Conservation (phyloP, 2,888 invertebrate species). For the Crocallis elinguaria region DNA sequence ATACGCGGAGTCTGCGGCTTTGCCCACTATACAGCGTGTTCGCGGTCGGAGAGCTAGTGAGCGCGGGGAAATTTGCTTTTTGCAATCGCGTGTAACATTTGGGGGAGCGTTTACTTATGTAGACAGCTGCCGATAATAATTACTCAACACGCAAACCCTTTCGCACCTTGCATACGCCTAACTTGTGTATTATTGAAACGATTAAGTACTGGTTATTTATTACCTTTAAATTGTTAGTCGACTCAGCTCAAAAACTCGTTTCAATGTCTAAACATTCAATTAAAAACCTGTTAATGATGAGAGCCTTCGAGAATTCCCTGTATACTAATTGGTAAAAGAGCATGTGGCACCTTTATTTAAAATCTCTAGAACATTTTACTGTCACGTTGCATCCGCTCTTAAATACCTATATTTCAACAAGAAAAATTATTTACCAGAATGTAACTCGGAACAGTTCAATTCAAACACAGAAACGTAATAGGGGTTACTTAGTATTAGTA, state of each 20-base stretch:
- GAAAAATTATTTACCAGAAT: no score
- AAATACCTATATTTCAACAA: no score
- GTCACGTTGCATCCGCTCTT: no score
- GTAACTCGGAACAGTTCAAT: no score
- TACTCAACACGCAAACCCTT: slow-evolving; percentile 77
- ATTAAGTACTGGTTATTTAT: slow-evolving; percentile 46
- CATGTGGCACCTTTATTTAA: background rate
- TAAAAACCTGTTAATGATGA: background rate
- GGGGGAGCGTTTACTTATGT: slow-evolving; percentile 63
- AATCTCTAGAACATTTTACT: no score
- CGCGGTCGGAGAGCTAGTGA: slow-evolving; percentile 59
- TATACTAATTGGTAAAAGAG: background rate
- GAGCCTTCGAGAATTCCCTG: background rate
- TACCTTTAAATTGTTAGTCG: slow-evolving; percentile 14
- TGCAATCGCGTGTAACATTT: slow-evolving; percentile 68
- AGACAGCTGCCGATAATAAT: slow-evolving; percentile 79
- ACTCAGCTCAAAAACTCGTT: background rate
- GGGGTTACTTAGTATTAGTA: no score
- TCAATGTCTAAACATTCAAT: background rate
- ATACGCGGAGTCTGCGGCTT: slow-evolving; percentile 69
- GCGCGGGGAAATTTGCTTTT: slow-evolving; percentile 63
- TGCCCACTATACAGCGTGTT: slow-evolving; percentile 65
- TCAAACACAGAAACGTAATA: no score
- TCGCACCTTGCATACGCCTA: slow-evolving; percentile 76
- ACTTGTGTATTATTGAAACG: slow-evolving; percentile 48